Evolutionary conservation across 1,140 invertebrate genomes (phyloP).

Genomic region (Kradibia gibbosae): DNA sequence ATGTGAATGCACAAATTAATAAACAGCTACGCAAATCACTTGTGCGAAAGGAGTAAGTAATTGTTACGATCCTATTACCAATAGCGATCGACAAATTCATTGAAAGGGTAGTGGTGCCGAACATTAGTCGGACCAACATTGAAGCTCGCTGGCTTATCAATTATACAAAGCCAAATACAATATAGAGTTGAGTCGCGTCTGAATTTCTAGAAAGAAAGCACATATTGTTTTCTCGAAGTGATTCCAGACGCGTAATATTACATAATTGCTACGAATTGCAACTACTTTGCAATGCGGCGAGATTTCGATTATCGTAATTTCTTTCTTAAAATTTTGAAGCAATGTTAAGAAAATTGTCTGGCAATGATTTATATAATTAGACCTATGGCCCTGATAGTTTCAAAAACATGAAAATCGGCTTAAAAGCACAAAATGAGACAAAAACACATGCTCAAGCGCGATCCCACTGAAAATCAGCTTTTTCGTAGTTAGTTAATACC

Average conservation of each 20-base stretch:
- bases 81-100: too few relatives aligned
- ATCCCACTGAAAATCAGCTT: not conserved
- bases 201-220: not conserved
- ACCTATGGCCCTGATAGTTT: not conserved
- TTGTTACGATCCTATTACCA: too few relatives aligned
- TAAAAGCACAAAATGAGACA: not conserved
- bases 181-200: not conserved
- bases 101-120: too few relatives aligned
- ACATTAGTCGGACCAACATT: too few relatives aligned
- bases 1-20: too few relatives aligned
- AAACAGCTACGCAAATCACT: too few relatives aligned
- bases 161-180: too few relatives aligned
- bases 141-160: too few relatives aligned
- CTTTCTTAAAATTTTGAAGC: not conserved
- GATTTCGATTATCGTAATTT: not conserved
- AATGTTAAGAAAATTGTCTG: not conserved
- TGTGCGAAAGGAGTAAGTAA: too few relatives aligned
- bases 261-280: not conserved
- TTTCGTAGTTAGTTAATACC: not conserved
- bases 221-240: not conserved
- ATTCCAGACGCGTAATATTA: not conserved
- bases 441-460: not conserved
- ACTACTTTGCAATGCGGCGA: not conserved
- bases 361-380: not conserved
- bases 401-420: constrained; percentile 8